These are phyloP conservation scores for Trachemys scripta DNA, from an alignment of 2,113 vertebrate genomes.

Conservation along the genomic window DNA sequence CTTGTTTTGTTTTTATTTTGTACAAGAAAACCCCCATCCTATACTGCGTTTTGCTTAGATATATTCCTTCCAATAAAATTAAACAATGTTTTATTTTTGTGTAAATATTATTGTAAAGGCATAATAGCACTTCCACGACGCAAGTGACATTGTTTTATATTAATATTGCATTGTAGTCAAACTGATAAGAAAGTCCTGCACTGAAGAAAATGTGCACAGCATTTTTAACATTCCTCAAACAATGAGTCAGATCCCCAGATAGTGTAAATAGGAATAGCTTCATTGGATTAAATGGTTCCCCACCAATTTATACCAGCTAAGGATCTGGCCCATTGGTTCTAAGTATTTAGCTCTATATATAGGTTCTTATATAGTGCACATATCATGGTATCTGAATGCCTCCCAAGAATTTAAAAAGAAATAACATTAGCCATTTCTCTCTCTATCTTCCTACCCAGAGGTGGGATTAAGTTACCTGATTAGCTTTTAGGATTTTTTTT, in stretches of 20 bases:
- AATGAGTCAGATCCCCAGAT: background rate
- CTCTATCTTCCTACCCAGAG: background rate
- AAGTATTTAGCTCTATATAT: background rate
- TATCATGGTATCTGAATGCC: background rate
- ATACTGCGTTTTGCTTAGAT: constrained; percentile 6
- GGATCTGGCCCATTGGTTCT: background rate
- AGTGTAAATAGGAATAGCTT: background rate
- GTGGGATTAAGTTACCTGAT: background rate
- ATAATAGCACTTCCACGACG: constrained; percentile 28
- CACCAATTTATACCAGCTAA: background rate
- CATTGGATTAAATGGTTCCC: background rate
- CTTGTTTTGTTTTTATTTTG: constrained; percentile 59
- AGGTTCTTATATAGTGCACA: background rate
- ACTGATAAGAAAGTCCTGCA: constrained; percentile 63
- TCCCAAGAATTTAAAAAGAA: background rate
- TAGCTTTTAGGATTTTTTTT: background rate
- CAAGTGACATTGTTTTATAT: constrained; percentile 63
- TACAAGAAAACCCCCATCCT: constrained; percentile 10
- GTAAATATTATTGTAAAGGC: constrained; percentile 73
- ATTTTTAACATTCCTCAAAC: constrained; percentile 56
- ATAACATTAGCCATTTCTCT: background rate
- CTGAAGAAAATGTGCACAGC: constrained; percentile 54
- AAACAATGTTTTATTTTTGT: constrained; percentile 70
- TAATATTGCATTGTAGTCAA: constrained; percentile 73
- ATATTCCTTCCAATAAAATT: constrained; percentile 55